A percentile compares a stretch with the other conserved stretches of the same genome.
Conservation (phyloP, 2,888 invertebrate species). For the Clusia tigrina region DNA sequence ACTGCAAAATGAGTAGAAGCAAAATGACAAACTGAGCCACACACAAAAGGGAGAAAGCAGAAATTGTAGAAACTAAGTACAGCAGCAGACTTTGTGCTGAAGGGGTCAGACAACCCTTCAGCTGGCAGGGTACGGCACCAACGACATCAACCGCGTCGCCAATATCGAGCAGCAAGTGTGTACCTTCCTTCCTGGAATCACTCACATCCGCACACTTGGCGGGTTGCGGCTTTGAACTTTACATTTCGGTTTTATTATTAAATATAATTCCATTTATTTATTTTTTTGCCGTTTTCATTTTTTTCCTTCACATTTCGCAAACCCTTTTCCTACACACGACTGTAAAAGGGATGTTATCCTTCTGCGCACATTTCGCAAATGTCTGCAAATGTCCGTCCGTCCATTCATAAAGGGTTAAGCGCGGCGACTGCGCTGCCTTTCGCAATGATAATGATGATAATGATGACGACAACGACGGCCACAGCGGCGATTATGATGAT, state of each 20-base stretch:
- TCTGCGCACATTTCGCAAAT: not conserved
- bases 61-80: not conserved
- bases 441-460: too few relatives aligned
- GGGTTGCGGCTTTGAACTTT: constrained; percentile 8
- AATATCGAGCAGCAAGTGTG: not conserved
- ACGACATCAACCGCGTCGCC: not conserved
- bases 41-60: not conserved
- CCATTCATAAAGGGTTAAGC: not conserved
- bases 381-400: constrained; percentile 8
- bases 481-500: too few relatives aligned
- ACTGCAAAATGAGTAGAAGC: not conserved
- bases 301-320: not conserved
- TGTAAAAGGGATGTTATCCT: not conserved
- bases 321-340: not conserved
- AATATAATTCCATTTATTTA: not conserved
- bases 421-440: too few relatives aligned
- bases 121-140: not conserved
- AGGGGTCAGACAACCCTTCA: constrained; percentile 4
- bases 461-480: too few relatives aligned
- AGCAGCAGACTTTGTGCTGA: not conserved
- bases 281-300: too few relatives aligned
- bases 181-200: constrained; percentile 6
- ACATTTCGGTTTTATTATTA: constrained; percentile 10
- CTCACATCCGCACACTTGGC: constrained; percentile 2
- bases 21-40: not conserved